Base-by-base conservation (phyloP, 2,797 vertebrate genomes). In the Pitangus sulphuratus region DNA sequence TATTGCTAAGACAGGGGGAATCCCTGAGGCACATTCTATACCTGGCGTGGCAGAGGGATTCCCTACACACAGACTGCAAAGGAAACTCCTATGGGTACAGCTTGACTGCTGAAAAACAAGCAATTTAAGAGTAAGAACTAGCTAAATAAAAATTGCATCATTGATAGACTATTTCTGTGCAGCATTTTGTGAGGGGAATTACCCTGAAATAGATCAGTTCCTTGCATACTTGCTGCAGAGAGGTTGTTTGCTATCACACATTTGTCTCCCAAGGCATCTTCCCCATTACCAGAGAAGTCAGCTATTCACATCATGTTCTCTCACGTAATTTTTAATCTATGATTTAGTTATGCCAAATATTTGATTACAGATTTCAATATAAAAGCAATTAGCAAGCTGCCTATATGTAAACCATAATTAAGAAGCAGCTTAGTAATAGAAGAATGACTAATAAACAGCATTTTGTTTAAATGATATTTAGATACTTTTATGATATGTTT, bases 381-480 rank as follows among this genome's bases (percentile, higher is more conserved):
- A 95, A 95, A 94, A 96, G 20, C 80, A 93, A 95, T 96, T 95
- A 95, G 31, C 37, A 68, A 79, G 58, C 74, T 96, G 95, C 87
- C 70, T 80, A 74, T 74, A 48, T 33, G 76, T 74, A 78, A 96
- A 70, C 60, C 51, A 70, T 89, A 93, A 96, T 95, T 94, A 88
- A 60, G 70, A 84, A 66, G 74, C 57, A 87, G 24, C 47, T 90
- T 82, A 88, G 71, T 79, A 94, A 94, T 1, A 82, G 47, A 88
- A 84, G 83, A 91, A 91, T 84, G 74, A 88, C 83, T 92, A 93
- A 88, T 40, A 44, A 94, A 74, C 68, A 95, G 65, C 37, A 84
- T 82, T 93, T 81, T 76, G 33, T 81, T 79, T 47, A 65, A 94
- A 86, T 76, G 88, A 37, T 88, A 11, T 79, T 92, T 82, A 60